These are phyloP conservation scores for Protaetia brevitarsis DNA, from an alignment of 1,140 invertebrate species.

Conservation along the genomic window DNA sequence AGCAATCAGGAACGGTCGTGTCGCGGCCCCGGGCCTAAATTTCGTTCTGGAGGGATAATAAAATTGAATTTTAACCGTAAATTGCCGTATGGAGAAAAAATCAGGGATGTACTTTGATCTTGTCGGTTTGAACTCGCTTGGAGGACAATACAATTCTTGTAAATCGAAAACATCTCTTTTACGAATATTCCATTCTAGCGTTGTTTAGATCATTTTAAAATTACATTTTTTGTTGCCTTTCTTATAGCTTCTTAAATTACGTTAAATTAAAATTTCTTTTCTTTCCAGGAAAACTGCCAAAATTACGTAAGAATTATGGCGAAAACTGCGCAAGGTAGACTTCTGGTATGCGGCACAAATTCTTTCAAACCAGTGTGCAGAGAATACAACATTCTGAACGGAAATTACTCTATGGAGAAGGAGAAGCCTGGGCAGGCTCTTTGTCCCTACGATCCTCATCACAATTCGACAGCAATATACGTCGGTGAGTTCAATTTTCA, in stretches of 20 bases:
- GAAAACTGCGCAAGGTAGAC: slow-evolving; percentile 66
- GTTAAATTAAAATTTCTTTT: too few relatives aligned
- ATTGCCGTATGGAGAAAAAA: background rate
- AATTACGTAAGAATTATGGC: slow-evolving; percentile 92
- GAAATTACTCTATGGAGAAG: slow-evolving; percentile 68
- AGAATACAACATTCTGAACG: slow-evolving; percentile 71
- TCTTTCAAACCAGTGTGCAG: slow-evolving; percentile 90
- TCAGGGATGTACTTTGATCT: background rate
- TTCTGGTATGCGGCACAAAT: slow-evolving; percentile 91
- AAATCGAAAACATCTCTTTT: too few relatives aligned
- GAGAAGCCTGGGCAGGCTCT: slow-evolving; percentile 77
- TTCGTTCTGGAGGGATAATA: background rate
- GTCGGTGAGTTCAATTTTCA: slow-evolving; percentile 55
- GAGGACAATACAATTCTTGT: too few relatives aligned
- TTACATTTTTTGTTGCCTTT: too few relatives aligned
- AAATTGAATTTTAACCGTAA: slow-evolving; percentile 11
- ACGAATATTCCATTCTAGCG: too few relatives aligned
- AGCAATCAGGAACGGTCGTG: background rate
- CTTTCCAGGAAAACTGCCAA: slow-evolving; percentile 82
- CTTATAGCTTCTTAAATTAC: too few relatives aligned
- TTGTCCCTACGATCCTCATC: slow-evolving; percentile 87
- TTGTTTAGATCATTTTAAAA: too few relatives aligned
- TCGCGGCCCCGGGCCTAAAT: background rate
- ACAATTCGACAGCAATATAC: slow-evolving; percentile 86
- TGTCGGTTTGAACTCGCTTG: too few relatives aligned